Evolutionary conservation across 2,888 invertebrate species (phyloP), one percentile per base, ranked within the genome.

Genomic region (Ennomos erosarius): DNA sequence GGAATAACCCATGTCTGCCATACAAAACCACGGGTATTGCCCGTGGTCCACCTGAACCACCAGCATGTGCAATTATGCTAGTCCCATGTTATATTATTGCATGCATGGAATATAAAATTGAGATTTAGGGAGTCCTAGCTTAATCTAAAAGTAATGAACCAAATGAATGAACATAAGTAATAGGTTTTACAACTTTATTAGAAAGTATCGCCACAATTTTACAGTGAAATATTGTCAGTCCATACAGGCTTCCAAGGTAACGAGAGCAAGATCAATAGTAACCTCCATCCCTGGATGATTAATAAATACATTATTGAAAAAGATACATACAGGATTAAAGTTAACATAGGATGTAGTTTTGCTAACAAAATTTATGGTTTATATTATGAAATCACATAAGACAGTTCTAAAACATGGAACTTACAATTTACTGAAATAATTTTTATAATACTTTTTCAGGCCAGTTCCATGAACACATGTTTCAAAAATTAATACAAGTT

Each of bases 201-300:
- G 82, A 88, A 87, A 84, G 82, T 86, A 85, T 89, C 85, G 87
- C 84, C 85, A 85, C 81, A 87, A 84, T 82, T 87, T 85, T 76
- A 77, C 69, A 84, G 77, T 81, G 84, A 82, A 82, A 83, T 85
- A 87, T 87, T 85, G 82, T 88, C 86, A 84, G 84, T 85, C 81
- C 76, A 78, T 73, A 70, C 54, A 70, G 70, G 74, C 74, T 71
- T 79, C 81, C 66, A 65, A 71, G 59, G 65, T 59, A 64, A 62
- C 53, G 6, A 63, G 42, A 62, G 53, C 54, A 35, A 59, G 47
- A 62, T 47, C 39, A 45, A 44, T 59, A 45, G 42, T 45, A 43
- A 13, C 45, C 6, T 40, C 16, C 16, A 42, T 26, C 42, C 40
- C 26, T 42, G 16, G 11, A 43, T 55, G 10, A 37, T 26, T 53